These are phyloP conservation scores for Agrochola lota DNA, from an alignment of 2,888 invertebrate genomes.

Conservation along the genomic window DNA sequence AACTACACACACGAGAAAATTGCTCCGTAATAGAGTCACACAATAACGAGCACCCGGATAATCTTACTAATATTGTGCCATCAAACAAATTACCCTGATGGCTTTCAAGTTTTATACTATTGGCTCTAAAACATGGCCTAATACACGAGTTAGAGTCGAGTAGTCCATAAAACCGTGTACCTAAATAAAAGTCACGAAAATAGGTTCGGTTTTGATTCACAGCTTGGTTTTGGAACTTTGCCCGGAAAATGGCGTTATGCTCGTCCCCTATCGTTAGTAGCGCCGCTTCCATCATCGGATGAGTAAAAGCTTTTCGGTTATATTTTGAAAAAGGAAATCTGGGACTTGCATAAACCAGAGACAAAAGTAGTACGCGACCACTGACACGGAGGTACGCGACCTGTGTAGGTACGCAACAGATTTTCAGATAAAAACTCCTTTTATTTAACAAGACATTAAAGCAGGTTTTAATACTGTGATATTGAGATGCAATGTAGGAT, in stretches of 20 bases:
- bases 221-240: constrained; percentile 9
- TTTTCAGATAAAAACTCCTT: neutral
- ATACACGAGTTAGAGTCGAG: neutral
- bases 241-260: constrained; percentile 4
- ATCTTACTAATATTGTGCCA: constrained; percentile 23
- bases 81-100: constrained; percentile 6
- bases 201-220: constrained; percentile 18
- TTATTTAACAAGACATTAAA: neutral
- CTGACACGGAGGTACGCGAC: too few relatives aligned
- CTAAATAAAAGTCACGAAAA: constrained; percentile 7
- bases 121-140: neutral
- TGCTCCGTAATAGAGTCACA: constrained; percentile 35
- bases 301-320: constrained; percentile 2
- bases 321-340: constrained; percentile 4
- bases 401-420: too few relatives aligned
- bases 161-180: neutral
- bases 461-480: neutral
- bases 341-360: neutral
- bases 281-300: neutral
- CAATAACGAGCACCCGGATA: constrained; percentile 37
- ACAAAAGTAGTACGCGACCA: neutral
- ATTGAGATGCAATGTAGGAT: neutral
- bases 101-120: constrained; percentile 2
- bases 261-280: constrained; percentile 1
- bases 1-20: constrained; percentile 34